Conservation (phyloP, 2,888 invertebrate genomes). For the Tipula lateralis region DNA sequence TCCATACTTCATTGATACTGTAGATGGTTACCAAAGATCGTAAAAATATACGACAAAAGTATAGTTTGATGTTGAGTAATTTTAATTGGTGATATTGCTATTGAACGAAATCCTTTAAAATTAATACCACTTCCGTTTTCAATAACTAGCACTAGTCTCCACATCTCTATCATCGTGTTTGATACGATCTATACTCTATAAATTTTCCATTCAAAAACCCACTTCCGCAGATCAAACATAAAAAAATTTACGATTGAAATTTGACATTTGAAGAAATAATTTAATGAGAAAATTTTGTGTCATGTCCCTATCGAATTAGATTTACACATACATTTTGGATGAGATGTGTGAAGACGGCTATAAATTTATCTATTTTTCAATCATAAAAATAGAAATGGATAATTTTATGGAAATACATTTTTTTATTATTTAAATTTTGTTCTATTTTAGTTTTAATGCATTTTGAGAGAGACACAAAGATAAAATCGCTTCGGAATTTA, state of each 20-base stretch:
- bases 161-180: neutral
- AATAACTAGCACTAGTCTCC: neutral
- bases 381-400: slow-evolving; percentile 1
- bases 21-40: no score
- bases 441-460: slow-evolving; percentile 11
- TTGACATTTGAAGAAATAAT: neutral
- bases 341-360: neutral
- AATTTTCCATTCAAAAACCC: neutral
- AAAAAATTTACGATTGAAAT: neutral
- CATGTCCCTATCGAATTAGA: neutral
- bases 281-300: neutral
- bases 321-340: neutral
- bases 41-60: no score
- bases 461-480: neutral
- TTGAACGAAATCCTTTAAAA: no score
- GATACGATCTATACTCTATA: neutral
- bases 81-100: no score
- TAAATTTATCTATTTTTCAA: slow-evolving; percentile 11
- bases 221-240: neutral
- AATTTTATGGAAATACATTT: neutral
- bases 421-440: slow-evolving; percentile 4
- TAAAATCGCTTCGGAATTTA: neutral
- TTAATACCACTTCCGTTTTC: neutral
- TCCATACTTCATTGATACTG: no score
- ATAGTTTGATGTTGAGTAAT: no score